Base-by-base conservation (phyloP, 2,888 invertebrate species). In the Dynastes maya region DNA sequence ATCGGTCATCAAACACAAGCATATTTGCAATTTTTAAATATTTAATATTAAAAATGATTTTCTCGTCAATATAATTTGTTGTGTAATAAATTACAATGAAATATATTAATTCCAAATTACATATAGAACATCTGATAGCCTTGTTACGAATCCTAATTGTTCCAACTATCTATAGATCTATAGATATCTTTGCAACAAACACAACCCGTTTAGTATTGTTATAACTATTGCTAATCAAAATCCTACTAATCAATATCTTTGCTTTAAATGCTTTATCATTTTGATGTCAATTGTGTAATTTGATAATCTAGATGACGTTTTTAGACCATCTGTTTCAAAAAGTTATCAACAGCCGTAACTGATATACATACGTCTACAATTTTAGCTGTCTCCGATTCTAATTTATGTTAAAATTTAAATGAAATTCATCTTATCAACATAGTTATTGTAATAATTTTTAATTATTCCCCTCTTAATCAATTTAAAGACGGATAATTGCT, bases 191-290 rank as follows among this genome's bases (percentile, higher is more conserved):
- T n/a, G 5, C 55, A 16, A 55, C 13, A 55, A 5, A 16, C 45
- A 45, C 45, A 55, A 55, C 22, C 8, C 55, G 16, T 55, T n/a
- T 55, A 29, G 9, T 29, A 29, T 29, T 58, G 9, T 29, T 61
- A 22, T 22, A 61, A 61, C 61, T 29, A 61, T 61, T 61, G 22
- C 11, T 61, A 29, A 55, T 55, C n/a, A 55, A 61, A 61, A 61
- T 29, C 5, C 29, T 68, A 65, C n/a, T 71, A 58, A 72, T 72
- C 72, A 40, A 72, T 72, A 72, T 72, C 58, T 68, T 72, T 58
- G 58, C 61, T 72, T 72, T 72, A 72, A 72, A 72, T 22, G 72
- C 29, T 72, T 72, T 72, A 72, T 72, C 72, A 72, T 72, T 72
- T 49, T 58, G n/a, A 40, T 61, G 72, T 72, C 58, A 40, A 72